Evolutionary conservation across 2,888 invertebrate genomes (phyloP).

Genomic region (Acheta domesticus): DNA sequence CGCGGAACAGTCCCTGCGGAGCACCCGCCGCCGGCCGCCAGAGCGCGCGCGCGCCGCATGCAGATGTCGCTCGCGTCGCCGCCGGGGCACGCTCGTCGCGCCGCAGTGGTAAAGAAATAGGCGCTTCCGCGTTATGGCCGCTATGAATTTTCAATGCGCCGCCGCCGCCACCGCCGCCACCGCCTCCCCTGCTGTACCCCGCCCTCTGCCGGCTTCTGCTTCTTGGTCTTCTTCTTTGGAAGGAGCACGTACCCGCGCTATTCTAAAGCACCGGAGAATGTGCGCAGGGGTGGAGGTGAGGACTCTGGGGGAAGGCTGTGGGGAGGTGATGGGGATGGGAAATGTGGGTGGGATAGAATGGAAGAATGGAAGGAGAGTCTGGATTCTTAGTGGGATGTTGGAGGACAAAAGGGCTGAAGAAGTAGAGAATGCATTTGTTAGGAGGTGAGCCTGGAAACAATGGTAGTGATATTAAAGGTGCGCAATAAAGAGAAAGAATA

Average conservation of each 20-base stretch:
- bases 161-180: too few relatives aligned
- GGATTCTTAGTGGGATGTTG: too few relatives aligned
- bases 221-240: background rate
- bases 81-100: background rate
- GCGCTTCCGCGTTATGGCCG: slow-evolving; percentile 21
- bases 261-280: background rate
- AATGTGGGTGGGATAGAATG: background rate
- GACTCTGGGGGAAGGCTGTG: background rate
- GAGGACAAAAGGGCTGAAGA: too few relatives aligned
- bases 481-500: too few relatives aligned
- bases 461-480: too few relatives aligned
- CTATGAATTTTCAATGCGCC: slow-evolving; percentile 20
- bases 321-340: background rate
- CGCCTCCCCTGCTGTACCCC: too few relatives aligned
- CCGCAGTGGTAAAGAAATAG: background rate
- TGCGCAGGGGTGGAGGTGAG: background rate
- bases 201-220: too few relatives aligned
- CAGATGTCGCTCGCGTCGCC: slow-evolving; percentile 7
- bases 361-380: background rate
- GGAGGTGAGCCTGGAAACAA: too few relatives aligned
- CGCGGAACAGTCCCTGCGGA: background rate
- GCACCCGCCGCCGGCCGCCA: background rate
- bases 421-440: too few relatives aligned
- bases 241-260: background rate
- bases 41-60: background rate